These are phyloP conservation scores for Psephotus haematonotus DNA, from an alignment of 2,113 vertebrate species.

Conservation along the genomic window DNA sequence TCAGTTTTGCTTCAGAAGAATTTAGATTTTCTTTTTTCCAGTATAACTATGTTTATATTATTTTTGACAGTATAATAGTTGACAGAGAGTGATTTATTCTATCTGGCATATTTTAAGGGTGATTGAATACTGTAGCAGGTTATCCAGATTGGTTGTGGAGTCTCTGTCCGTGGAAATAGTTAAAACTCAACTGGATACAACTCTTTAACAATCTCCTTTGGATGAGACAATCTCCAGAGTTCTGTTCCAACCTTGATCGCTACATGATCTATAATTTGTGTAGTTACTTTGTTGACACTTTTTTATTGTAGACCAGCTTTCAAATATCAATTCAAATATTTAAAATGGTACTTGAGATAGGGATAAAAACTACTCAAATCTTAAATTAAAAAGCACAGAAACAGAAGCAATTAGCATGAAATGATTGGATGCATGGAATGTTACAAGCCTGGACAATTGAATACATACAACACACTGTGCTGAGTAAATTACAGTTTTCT, in stretches of 20 bases:
- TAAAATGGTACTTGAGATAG: not conserved
- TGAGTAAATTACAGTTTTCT: not conserved
- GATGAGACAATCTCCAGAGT: not conserved
- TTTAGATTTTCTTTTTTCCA: not conserved
- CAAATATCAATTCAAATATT: not conserved
- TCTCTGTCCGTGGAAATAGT: not conserved
- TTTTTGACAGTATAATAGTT: not conserved
- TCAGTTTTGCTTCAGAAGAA: not conserved
- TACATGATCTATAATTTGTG: not conserved
- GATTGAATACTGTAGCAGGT: not conserved
- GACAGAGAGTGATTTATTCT: not conserved
- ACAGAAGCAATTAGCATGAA: not conserved
- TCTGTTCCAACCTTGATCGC: not conserved
- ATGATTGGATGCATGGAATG: not conserved
- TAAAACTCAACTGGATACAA: not conserved
- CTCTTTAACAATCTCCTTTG: not conserved
- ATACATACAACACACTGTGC: not conserved
- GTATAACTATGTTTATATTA: not conserved
- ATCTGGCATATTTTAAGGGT: not conserved
- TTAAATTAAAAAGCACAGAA: not conserved
- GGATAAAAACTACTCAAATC: too few species aligned
- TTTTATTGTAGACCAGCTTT: not conserved
- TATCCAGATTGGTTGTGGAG: not conserved
- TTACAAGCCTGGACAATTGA: not conserved
- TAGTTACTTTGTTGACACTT: not conserved